These are phyloP conservation scores for Cynodonichthys magdalenae DNA, from an alignment of 2,797 vertebrate genomes.

Conservation along the genomic window DNA sequence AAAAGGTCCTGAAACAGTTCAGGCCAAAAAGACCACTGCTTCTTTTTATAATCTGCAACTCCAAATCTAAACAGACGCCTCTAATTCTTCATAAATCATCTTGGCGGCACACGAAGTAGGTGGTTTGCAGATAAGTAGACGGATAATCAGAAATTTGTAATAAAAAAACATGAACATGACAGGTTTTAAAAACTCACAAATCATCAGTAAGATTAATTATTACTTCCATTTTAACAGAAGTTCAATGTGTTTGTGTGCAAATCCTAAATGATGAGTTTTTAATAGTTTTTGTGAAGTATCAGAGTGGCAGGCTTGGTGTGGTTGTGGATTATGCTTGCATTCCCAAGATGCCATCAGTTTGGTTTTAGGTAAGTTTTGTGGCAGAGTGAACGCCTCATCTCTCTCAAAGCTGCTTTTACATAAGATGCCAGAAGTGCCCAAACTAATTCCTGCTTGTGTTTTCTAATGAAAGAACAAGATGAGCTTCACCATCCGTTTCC, in stretches of 20 bases:
- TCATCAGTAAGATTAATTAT: no score
- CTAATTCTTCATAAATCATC: conserved; percentile 27
- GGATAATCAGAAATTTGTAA: background rate
- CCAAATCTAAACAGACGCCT: conserved; percentile 37
- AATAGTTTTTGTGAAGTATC: background rate
- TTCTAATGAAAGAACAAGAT: no score
- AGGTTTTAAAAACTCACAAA: no score
- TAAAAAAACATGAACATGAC: background rate
- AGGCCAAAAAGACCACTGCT: conserved; percentile 2
- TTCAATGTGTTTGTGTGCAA: background rate
- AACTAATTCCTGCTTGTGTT: background rate
- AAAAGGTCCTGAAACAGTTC: background rate
- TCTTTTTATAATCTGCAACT: conserved; percentile 47
- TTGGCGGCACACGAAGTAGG: background rate
- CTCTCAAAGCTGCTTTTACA: background rate
- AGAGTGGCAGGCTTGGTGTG: background rate
- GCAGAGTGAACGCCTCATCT: background rate
- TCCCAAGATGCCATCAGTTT: background rate
- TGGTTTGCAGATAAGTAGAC: background rate
- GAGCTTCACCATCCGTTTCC: no score
- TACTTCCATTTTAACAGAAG: background rate
- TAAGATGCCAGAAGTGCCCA: background rate
- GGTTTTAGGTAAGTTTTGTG: background rate
- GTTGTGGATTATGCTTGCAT: background rate
- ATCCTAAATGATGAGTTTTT: background rate